Percentiles rank a stretch among this genome's conserved stretches.
phyloP scores from a whole-genome alignment of 1,140 invertebrate genomes.

The Neodiprion lecontei region DNA sequence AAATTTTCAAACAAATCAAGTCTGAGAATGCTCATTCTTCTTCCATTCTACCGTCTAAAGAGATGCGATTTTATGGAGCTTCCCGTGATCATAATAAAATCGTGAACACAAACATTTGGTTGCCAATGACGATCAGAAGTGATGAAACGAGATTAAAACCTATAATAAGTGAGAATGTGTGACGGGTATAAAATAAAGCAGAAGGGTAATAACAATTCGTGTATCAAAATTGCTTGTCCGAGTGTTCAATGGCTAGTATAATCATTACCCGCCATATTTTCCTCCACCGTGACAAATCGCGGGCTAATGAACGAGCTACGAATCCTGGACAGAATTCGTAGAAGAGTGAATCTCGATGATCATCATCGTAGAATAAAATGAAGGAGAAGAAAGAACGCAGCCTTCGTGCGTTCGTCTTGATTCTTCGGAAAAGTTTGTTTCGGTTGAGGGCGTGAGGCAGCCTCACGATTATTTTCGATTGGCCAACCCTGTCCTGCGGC shows the following conservation, averaged over 20 bases:
- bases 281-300: neutral
- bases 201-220: neutral
- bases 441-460: conserved; percentile 28
- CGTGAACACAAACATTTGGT: too few species aligned
- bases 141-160: too few species aligned
- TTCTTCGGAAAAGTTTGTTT: too few species aligned
- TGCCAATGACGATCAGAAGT: too few species aligned
- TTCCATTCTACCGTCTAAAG: too few species aligned
- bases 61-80: too few species aligned
- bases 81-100: too few species aligned
- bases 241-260: neutral
- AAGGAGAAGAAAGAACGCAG: neutral
- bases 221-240: neutral
- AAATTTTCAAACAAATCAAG: too few species aligned
- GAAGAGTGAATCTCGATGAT: neutral
- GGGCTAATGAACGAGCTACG: neutral
- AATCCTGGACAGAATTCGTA: neutral
- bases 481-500: neutral
- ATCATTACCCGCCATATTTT: neutral
- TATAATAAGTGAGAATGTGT: too few species aligned
- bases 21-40: too few species aligned
- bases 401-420: neutral
- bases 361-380: neutral
- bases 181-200: too few species aligned
- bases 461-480: neutral